Evolutionary conservation across 2,797 vertebrate genomes (phyloP).

Genomic region (Cynodonichthys magdalenae): DNA sequence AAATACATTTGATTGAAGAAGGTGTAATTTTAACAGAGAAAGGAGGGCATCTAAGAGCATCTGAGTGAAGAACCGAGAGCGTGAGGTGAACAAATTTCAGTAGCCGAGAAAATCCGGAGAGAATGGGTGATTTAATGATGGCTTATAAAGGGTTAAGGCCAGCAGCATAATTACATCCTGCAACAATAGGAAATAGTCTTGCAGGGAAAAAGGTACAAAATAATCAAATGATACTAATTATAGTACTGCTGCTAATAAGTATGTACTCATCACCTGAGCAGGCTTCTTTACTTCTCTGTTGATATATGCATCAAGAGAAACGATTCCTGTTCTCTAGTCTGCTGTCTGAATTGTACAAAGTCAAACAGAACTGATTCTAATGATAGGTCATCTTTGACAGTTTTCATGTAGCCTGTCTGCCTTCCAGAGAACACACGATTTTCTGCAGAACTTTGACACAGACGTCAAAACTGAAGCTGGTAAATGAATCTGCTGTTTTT

Average conservation of each 20-base stretch:
- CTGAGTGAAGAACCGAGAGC: constrained; percentile 14
- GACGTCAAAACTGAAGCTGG: not conserved
- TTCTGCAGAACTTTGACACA: not conserved
- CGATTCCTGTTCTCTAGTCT: constrained; percentile 5
- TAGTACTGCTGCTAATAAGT: constrained; percentile 44
- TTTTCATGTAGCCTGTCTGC: not conserved
- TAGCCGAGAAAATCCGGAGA: constrained; percentile 26
- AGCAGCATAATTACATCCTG: constrained; percentile 69
- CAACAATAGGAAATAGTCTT: constrained; percentile 40
- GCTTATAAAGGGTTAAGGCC: constrained; percentile 55
- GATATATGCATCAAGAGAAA: constrained; percentile 25
- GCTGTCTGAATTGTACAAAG: constrained; percentile 3
- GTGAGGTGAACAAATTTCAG: constrained; percentile 28
- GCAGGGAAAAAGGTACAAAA: constrained; percentile 2
- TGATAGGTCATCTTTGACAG: constrained; percentile 17
- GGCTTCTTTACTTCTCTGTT: constrained; percentile 17
- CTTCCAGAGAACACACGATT: not conserved
- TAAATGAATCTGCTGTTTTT: not conserved
- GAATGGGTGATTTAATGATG: constrained; percentile 55
- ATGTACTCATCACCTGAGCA: constrained; percentile 14
- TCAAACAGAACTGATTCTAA: constrained; percentile 8
- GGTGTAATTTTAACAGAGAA: constrained; percentile 25
- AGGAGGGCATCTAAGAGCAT: constrained; percentile 2
- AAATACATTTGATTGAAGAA: constrained; percentile 25
- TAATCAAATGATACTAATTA: constrained; percentile 46